Evolutionary conservation across 2,797 vertebrate genomes (phyloP), one percentile per base, ranked within the genome.

Genomic region (Syncerus caffer): DNA sequence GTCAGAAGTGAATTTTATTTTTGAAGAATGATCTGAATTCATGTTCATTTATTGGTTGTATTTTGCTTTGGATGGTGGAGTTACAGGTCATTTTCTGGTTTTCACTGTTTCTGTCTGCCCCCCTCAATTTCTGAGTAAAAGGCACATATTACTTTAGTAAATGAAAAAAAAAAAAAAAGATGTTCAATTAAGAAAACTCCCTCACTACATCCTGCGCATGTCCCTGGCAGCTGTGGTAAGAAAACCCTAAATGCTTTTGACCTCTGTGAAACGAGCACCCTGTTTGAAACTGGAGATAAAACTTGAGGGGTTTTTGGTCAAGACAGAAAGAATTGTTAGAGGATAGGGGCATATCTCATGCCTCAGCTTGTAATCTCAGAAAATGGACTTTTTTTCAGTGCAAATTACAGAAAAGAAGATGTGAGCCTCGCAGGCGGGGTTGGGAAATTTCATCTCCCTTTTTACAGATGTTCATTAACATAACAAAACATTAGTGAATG

Each of bases 391-490:
- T 71, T 67, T 92, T 92, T 71, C 79, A 64, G 90, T 34, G 62
- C 47, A 88, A 95, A 89, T 96, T 95, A 91, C 27, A 85, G 88
- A 79, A 88, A 80, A 76, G 95, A 80, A 89, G 84, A 80, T 90
- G 67, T 94, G 80, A 96, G 9, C 31, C 55, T 79, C 13, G 1
- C 13, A 23, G 76, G 50, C 87, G 0, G 4, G 83, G 57, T 83
- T 89, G 38, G 67, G 91, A 84, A 17, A 58, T 97, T 93, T 97
- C 55, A 91, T 79, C 94, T 76, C 55, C 71, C n/a, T 13, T 87
- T 96, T 71, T 83, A 51, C 0, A 96, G 93, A 85, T 97, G 87
- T 95, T 97, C 84, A 97, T 98, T 95, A 96, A 86, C 95, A 94
- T 95, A 97, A 97, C 95, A 53, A 97, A 98, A 96, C 89, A 89